Percentiles rank a stretch among this genome's conserved stretches.
Evolutionary conservation across 1,140 invertebrate genomes (phyloP).

Genomic region (Lasaia peninsularis): DNA sequence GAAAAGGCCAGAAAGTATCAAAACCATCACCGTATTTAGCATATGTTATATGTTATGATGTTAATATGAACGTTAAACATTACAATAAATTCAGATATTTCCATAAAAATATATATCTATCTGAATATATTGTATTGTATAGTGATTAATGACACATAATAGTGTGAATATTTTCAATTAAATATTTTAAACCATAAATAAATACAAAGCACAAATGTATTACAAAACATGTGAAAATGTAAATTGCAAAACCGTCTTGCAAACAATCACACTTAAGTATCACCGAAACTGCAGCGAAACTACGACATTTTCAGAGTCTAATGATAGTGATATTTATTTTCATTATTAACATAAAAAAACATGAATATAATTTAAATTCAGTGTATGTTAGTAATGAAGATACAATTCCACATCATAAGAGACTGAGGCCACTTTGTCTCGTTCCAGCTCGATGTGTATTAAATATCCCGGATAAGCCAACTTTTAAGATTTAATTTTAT

Average conservation of each 20-base stretch:
- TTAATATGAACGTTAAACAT: conserved; percentile 9
- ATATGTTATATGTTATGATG: conserved; percentile 19
- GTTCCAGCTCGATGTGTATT: too few relatives aligned
- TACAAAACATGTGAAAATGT: background rate
- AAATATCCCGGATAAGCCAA: too few relatives aligned
- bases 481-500: too few relatives aligned
- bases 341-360: too few relatives aligned
- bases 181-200: background rate
- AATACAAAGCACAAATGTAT: conserved; percentile 8
- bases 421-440: too few relatives aligned
- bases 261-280: too few relatives aligned
- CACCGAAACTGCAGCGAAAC: too few relatives aligned
- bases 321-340: too few relatives aligned
- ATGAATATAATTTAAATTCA: too few relatives aligned
- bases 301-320: too few relatives aligned
- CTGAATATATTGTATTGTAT: background rate
- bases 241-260: background rate
- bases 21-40: conserved; percentile 71
- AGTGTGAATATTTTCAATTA: background rate
- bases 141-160: background rate
- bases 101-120: background rate
- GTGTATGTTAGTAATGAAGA: too few relatives aligned
- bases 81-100: conserved; percentile 7
- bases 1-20: conserved; percentile 49
- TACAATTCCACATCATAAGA: too few relatives aligned